A percentile compares a stretch with the other conserved stretches of the same genome.
These are phyloP conservation scores for Heliothis subflexa DNA, from an alignment of 1,140 invertebrate species.

Conservation along the genomic window DNA sequence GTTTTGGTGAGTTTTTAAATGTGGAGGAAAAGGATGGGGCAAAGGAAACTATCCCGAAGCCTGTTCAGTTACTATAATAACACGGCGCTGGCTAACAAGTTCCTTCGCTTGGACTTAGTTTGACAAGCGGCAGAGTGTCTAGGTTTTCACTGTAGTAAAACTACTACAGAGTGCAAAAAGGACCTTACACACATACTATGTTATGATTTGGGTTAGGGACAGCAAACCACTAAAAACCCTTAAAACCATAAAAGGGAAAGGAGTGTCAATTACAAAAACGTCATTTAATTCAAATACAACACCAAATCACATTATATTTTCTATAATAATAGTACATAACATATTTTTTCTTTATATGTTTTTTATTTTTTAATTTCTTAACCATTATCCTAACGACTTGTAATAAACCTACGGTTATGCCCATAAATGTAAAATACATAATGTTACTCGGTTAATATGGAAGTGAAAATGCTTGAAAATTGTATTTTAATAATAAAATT, in stretches of 20 bases:
- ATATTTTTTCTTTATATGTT: conserved; percentile 76
- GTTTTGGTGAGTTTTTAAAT: no score
- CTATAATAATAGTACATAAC: conserved; percentile 84
- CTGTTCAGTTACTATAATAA: no score
- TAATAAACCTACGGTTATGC: conserved; percentile 61
- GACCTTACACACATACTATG: no score
- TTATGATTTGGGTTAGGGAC: no score
- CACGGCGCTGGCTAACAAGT: no score
- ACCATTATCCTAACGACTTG: conserved; percentile 66
- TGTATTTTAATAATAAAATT: conserved; percentile 66
- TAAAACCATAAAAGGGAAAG: conserved; percentile 69
- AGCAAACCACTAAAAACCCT: background rate
- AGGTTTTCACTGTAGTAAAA: no score
- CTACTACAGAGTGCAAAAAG: no score
- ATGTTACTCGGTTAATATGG: conserved; percentile 34
- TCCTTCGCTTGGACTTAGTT: no score
- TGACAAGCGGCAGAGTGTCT: no score
- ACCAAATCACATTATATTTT: conserved; percentile 86
- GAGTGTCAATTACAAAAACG: conserved; percentile 80
- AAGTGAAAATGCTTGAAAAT: conserved; percentile 59
- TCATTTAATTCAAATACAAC: conserved; percentile 86
- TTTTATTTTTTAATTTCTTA: conserved; percentile 64
- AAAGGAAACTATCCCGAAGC: no score
- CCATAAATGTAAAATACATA: conserved; percentile 50
- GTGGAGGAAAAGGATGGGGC: no score